phyloP scores from a whole-genome alignment of 2,113 vertebrate species.

The Pampusana beccarii region DNA sequence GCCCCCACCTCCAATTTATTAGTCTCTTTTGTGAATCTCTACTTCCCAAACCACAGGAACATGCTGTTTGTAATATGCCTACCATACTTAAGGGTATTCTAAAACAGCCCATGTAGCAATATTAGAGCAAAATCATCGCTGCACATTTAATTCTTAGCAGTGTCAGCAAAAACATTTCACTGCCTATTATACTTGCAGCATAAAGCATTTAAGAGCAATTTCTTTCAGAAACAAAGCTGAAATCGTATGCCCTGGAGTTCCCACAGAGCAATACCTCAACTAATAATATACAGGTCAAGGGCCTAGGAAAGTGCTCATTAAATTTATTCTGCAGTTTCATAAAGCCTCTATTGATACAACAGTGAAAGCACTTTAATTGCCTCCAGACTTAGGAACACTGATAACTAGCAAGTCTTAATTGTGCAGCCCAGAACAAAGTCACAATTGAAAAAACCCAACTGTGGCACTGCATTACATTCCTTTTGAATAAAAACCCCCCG shows the following conservation, averaged over 20 bases:
- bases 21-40: background rate
- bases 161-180: background rate
- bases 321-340: background rate
- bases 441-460: background rate
- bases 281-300: background rate
- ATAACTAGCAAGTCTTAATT: background rate
- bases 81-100: background rate
- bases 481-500: background rate
- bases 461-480: background rate
- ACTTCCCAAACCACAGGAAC: background rate
- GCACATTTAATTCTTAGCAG: background rate
- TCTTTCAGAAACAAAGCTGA: background rate
- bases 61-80: background rate
- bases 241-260: background rate
- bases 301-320: background rate
- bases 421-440: background rate
- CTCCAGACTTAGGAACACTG: background rate
- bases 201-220: background rate
- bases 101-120: background rate
- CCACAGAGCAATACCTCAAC: background rate
- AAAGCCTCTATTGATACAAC: background rate
- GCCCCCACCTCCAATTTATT: background rate
- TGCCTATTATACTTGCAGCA: background rate
- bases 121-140: background rate
- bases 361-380: background rate